Evolutionary conservation across 1,140 invertebrate species (phyloP).

Genomic region (Papilio polyxenes): DNA sequence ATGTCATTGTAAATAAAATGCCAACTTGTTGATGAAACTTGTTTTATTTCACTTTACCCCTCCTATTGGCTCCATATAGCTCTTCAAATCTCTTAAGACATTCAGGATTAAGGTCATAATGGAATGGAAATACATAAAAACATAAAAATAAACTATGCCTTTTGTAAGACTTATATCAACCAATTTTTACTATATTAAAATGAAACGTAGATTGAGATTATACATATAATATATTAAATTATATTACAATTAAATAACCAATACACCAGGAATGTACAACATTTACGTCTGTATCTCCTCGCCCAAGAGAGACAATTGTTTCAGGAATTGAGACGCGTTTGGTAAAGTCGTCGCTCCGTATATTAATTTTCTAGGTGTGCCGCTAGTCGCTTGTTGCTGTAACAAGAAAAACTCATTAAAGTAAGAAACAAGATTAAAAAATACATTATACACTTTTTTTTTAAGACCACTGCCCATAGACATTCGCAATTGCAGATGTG

Average conservation of each 20-base stretch:
- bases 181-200: constrained; percentile 22
- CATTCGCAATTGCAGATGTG: too few relatives aligned
- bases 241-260: constrained; percentile 41
- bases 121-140: neutral
- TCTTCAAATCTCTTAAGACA: too few relatives aligned
- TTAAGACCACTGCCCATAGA: too few relatives aligned
- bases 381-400: constrained; percentile 87
- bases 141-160: too few relatives aligned
- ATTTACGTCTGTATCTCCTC: constrained; percentile 83
- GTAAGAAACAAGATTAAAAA: too few relatives aligned
- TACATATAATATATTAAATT: constrained; percentile 41
- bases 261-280: constrained; percentile 70
- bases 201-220: constrained; percentile 33
- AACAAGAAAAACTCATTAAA: constrained; percentile 51
- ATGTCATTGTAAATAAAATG: constrained; percentile 82
- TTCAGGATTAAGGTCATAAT: too few relatives aligned
- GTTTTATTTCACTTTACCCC: constrained; percentile 62
- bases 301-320: constrained; percentile 90
- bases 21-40: constrained; percentile 77
- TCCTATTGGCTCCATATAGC: neutral
- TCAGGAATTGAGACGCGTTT: constrained; percentile 95
- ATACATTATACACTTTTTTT: too few relatives aligned
- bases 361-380: constrained; percentile 89
- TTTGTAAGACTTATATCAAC: too few relatives aligned
- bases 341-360: constrained; percentile 97